A percentile compares a stretch with the other conserved stretches of the same genome.
Evolutionary conservation across 1,140 invertebrate genomes (phyloP).

Genomic region (Amyelois transitella): DNA sequence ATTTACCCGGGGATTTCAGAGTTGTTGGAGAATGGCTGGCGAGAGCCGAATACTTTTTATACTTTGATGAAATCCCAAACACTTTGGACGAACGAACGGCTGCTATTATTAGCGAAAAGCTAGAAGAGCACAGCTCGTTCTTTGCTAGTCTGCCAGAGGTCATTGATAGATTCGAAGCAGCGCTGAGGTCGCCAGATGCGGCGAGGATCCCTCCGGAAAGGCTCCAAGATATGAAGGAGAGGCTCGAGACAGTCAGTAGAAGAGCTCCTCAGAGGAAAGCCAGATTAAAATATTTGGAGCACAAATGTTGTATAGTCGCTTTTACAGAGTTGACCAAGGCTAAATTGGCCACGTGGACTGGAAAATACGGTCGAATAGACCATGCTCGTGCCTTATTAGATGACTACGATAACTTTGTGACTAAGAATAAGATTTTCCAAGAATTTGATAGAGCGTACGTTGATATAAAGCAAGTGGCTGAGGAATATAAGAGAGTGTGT

Average conservation of each 20-base stretch:
- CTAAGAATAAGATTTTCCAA: slow-evolving; percentile 93
- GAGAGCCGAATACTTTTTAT: slow-evolving; percentile 87
- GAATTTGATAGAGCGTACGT: slow-evolving; percentile 94
- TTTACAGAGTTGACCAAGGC: slow-evolving; percentile 92
- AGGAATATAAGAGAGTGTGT: slow-evolving; percentile 92
- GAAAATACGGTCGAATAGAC: slow-evolving; percentile 90
- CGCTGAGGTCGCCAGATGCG: slow-evolving; percentile 76
- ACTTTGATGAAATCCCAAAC: slow-evolving; percentile 87
- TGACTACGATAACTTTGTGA: slow-evolving; percentile 94
- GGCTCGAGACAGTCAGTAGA: slow-evolving; percentile 82
- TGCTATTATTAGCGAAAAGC: slow-evolving; percentile 87
- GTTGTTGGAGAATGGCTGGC: slow-evolving; percentile 92
- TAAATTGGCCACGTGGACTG: slow-evolving; percentile 90
- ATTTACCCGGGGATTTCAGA: slow-evolving; percentile 88
- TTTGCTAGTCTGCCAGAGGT: slow-evolving; percentile 88
- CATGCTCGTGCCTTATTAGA: slow-evolving; percentile 88
- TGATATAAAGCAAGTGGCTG: slow-evolving; percentile 93
- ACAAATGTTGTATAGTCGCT: slow-evolving; percentile 93
- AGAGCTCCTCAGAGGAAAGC: slow-evolving; percentile 85
- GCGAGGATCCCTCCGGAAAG: slow-evolving; percentile 84
- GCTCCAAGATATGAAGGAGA: slow-evolving; percentile 84
- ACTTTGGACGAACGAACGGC: slow-evolving; percentile 91
- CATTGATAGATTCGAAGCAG: slow-evolving; percentile 83
- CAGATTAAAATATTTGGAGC: slow-evolving; percentile 90
- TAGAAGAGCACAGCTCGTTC: slow-evolving; percentile 92